A percentile compares a stretch with the other conserved stretches of the same genome.
Conservation (phyloP, 2,113 vertebrate species). For the Tauraco erythrolophus region DNA sequence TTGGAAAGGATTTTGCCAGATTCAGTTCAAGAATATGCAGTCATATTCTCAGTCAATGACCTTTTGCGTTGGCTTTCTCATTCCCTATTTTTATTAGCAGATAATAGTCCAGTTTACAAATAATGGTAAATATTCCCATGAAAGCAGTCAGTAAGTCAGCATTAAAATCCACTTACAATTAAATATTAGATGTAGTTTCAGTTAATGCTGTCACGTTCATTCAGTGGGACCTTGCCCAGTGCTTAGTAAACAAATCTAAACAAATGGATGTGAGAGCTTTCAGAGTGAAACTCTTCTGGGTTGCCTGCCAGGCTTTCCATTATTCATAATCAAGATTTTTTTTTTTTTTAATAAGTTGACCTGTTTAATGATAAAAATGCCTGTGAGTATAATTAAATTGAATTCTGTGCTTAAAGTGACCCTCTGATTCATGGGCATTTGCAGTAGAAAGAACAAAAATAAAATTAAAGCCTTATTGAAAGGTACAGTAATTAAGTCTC, state of each 20-base stretch:
- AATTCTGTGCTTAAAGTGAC: slow-evolving; percentile 69
- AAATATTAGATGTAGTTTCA: background rate
- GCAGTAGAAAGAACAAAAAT: slow-evolving; percentile 67
- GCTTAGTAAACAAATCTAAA: slow-evolving; percentile 45
- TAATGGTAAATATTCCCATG: background rate
- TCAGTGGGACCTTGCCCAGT: background rate
- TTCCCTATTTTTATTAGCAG: background rate
- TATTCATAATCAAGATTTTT: slow-evolving; percentile 38
- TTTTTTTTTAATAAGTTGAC: slow-evolving; percentile 56
- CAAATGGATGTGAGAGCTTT: slow-evolving; percentile 33
- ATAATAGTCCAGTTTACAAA: background rate
- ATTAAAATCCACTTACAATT: background rate
- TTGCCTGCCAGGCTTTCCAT: slow-evolving; percentile 57
- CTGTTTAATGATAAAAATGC: slow-evolving; percentile 65
- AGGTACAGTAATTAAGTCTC: slow-evolving; percentile 78
- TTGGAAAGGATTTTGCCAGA: background rate
- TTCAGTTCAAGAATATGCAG: background rate
- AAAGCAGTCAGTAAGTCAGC: background rate
- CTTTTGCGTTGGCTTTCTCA: background rate
- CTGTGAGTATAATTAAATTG: slow-evolving; percentile 67
- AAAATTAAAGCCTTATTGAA: slow-evolving; percentile 67
- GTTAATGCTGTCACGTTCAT: background rate
- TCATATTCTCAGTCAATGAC: background rate
- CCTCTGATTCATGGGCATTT: slow-evolving; percentile 69
- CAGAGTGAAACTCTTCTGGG: background rate